Evolutionary conservation across 2,888 invertebrate species (phyloP).

Genomic region (Coelogynopora nodosa): DNA sequence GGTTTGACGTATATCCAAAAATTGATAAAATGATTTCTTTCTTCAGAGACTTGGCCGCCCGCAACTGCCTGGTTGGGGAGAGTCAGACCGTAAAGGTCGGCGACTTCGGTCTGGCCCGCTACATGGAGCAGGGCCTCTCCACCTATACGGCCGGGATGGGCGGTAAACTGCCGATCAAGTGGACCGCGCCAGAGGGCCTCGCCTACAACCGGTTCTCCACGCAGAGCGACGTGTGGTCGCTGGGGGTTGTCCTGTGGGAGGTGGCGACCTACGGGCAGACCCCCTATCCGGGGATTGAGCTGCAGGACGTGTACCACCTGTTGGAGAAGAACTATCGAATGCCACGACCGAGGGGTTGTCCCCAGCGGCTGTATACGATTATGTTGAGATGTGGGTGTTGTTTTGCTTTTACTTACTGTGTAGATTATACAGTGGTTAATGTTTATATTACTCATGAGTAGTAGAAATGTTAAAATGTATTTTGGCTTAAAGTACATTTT

Average conservation of each 20-base stretch:
- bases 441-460: too few species aligned
- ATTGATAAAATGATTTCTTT: too few species aligned
- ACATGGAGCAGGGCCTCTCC: conserved; percentile 91
- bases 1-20: too few species aligned
- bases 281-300: conserved; percentile 95
- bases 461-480: too few species aligned
- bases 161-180: conserved; percentile 98
- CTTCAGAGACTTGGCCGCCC: conserved; percentile 87
- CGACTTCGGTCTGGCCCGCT: conserved; percentile 92
- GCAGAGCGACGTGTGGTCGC: conserved; percentile 72
- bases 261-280: conserved; percentile 97
- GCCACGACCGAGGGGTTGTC: conserved; percentile 96
- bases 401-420: too few species aligned
- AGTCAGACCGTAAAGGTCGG: conserved; percentile 96
- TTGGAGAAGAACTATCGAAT: conserved; percentile 86
- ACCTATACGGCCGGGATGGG: conserved; percentile 98
- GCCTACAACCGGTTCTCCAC: conserved; percentile 93
- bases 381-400: conserved; percentile 76
- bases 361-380: conserved; percentile 88
- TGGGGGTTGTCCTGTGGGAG: conserved; percentile 96
- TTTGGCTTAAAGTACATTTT: too few species aligned
- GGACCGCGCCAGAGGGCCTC: conserved; percentile 98
- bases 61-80: conserved; percentile 95
- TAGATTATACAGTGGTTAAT: too few species aligned
- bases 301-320: conserved; percentile 96